Evolutionary conservation across 1,140 invertebrate species (phyloP).

Genomic region (Diorhabda carinulata): DNA sequence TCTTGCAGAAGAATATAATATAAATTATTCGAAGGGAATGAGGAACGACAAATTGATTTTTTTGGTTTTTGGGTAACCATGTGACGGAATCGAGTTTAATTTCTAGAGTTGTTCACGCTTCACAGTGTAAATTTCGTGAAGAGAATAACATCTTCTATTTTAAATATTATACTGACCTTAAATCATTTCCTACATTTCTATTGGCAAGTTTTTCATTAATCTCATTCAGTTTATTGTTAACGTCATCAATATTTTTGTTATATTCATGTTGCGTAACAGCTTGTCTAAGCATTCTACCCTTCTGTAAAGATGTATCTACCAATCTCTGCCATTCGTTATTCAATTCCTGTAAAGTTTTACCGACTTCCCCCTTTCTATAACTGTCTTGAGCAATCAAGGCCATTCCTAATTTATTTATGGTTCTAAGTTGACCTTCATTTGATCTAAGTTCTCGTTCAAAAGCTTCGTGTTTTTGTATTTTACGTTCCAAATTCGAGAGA

Average conservation of each 20-base stretch:
- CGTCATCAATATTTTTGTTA: conserved; percentile 72
- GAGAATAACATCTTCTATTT: too few relatives aligned
- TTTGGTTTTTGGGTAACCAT: too few relatives aligned
- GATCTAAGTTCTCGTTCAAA: conserved; percentile 92
- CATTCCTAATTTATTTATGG: conserved; percentile 76
- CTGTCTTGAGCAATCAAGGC: conserved; percentile 67
- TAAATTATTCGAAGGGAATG: too few relatives aligned
- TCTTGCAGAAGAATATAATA: too few relatives aligned
- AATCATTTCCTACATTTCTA: conserved; percentile 76
- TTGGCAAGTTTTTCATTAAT: conserved; percentile 71
- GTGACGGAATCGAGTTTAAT: too few relatives aligned
- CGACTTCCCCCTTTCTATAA: conserved; percentile 65
- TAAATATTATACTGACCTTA: conserved; percentile 50
- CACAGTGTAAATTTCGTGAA: too few relatives aligned
- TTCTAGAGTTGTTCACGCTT: too few relatives aligned
- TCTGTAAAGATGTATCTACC: conserved; percentile 70
- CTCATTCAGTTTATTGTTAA: conserved; percentile 76
- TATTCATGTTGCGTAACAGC: conserved; percentile 79
- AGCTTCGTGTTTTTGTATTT: conserved; percentile 96
- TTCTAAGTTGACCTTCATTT: conserved; percentile 82
- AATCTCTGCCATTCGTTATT: conserved; percentile 73
- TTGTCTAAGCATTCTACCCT: conserved; percentile 72
- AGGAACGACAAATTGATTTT: too few relatives aligned
- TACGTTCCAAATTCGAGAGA: conserved; percentile 84
- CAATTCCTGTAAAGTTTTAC: conserved; percentile 60